Base-by-base conservation (phyloP, 2,113 vertebrate genomes). In the Pelecanoides urinatrix region DNA sequence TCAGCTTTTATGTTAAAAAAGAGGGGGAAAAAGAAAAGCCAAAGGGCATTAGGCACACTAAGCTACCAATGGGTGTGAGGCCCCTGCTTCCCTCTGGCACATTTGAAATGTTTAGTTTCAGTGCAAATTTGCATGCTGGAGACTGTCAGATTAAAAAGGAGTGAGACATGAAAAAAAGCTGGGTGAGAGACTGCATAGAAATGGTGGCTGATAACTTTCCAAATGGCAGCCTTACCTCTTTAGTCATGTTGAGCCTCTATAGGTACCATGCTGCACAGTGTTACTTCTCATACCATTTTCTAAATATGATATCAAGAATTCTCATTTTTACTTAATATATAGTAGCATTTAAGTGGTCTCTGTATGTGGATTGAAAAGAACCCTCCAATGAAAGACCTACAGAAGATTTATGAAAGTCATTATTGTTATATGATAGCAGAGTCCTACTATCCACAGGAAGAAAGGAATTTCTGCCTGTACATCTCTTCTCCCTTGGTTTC, bases 331-430 rank as follows among this genome's bases (percentile, higher is more conserved):
- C 58, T 55, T 58, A 65, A 82, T 65, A 70, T 70, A 42, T 50
- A 53, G 89, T 70, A 85, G 23, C 78, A 67, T 59, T 97, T 95
- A 85, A 94, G 87, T 80, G 67, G 63, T 55, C 32, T 80, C 71
- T 86, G 36, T 94, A 66, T 7, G 2, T 79, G 71, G 66, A 90
- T 63, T 52, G 78, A 90, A 93, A 91, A 78, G 58, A 94, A 53
- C 14, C 42, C 73, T 91, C 94, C 66, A 9, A 56, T 92, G 83
- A 89, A 89, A 87, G 84, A 78, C 66, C 75, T 66, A 59, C 34
- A 29, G 67, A 92, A 96, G 94, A 96, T 96, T 97, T 96, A 97
- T 92, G 91, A 77, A 96, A 85, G 89, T 96, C 90, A 96, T 96
- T 96, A 89, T 92, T 83, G 52, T 87, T 72, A 38, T 82, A 76